Evolutionary conservation across 2,888 invertebrate species (phyloP).

Genomic region (Ophion ventricosus): DNA sequence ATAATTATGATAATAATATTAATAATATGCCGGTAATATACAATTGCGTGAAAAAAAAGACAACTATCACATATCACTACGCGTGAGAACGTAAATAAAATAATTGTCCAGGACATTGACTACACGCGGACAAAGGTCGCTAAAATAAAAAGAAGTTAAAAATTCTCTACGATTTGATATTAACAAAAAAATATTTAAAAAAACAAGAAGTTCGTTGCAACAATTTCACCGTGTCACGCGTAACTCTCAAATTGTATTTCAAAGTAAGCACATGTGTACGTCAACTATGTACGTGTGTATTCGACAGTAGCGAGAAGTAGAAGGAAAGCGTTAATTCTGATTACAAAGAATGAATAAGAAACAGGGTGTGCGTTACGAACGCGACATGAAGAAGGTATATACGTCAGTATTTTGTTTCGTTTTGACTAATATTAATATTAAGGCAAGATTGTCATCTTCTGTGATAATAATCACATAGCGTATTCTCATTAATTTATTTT

Average conservation of each 20-base stretch:
- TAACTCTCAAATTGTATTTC: constrained; percentile 23
- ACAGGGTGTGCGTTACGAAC: constrained; percentile 3
- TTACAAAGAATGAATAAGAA: constrained; percentile 6
- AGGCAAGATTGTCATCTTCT: constrained; percentile 61
- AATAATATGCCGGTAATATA: constrained; percentile 41
- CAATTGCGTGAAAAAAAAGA: constrained; percentile 52
- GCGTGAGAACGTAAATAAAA: constrained; percentile 59
- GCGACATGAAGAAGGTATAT: neutral
- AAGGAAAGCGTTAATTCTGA: neutral
- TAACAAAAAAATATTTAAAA: neutral
- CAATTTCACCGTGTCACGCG: constrained; percentile 36
- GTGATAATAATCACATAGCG: constrained; percentile 22
- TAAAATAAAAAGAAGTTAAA: neutral
- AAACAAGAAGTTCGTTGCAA: constrained; percentile 40
- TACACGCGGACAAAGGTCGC: constrained; percentile 36
- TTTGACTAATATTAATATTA: constrained; percentile 6
- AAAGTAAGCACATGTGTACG: constrained; percentile 31
- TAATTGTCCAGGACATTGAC: constrained; percentile 53
- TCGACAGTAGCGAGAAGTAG: constrained; percentile 19
- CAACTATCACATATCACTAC: constrained; percentile 67
- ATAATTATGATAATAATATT: constrained; percentile 53
- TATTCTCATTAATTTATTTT: neutral
- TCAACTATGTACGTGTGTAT: constrained; percentile 41
- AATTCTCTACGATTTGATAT: constrained; percentile 3
- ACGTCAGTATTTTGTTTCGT: neutral